Evolutionary conservation across 2,888 invertebrate genomes (phyloP).

Genomic region (Sinelater perroti): DNA sequence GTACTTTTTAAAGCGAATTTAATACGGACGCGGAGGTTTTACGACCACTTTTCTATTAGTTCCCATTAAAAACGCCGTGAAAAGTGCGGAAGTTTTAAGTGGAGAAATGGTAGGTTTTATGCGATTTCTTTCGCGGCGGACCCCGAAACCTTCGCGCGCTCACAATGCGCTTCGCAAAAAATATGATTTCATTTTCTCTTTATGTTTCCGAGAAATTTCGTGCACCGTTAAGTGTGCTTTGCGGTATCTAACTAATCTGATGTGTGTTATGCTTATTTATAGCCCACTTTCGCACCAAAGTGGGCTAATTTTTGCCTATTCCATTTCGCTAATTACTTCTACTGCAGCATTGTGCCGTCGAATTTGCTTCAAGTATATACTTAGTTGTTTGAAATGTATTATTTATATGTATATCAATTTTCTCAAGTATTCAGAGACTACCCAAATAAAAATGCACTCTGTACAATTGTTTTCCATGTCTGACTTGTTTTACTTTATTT

Average conservation of each 20-base stretch:
- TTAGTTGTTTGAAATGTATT: too few species aligned
- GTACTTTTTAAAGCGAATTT: slow-evolving; percentile 30
- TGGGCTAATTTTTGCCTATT: too few species aligned
- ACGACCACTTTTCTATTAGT: slow-evolving; percentile 36
- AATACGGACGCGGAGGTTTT: slow-evolving; percentile 27
- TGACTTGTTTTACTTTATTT: too few species aligned
- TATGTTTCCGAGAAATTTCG: slow-evolving; percentile 9
- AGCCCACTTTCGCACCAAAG: too few species aligned
- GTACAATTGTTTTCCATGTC: too few species aligned
- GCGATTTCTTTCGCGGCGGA: slow-evolving; percentile 29
- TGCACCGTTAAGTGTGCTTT: slow-evolving; percentile 8
- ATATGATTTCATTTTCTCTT: slow-evolving; percentile 14
- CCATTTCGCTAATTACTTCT: too few species aligned
- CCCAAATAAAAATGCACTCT: too few species aligned
- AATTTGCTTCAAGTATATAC: too few species aligned
- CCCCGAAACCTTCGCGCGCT: slow-evolving; percentile 23
- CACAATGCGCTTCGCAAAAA: slow-evolving; percentile 1
- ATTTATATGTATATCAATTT: too few species aligned
- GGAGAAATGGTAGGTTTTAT: slow-evolving; percentile 33
- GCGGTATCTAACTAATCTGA: slow-evolving; percentile 1
- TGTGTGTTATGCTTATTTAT: too few species aligned
- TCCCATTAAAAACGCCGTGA: slow-evolving; percentile 34
- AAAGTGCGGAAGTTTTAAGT: slow-evolving; percentile 33
- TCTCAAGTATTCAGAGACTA: too few species aligned
- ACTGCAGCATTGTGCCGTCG: too few species aligned